Conservation (phyloP, 2,888 invertebrate genomes). For the Leptarthrus brevirostris region DNA sequence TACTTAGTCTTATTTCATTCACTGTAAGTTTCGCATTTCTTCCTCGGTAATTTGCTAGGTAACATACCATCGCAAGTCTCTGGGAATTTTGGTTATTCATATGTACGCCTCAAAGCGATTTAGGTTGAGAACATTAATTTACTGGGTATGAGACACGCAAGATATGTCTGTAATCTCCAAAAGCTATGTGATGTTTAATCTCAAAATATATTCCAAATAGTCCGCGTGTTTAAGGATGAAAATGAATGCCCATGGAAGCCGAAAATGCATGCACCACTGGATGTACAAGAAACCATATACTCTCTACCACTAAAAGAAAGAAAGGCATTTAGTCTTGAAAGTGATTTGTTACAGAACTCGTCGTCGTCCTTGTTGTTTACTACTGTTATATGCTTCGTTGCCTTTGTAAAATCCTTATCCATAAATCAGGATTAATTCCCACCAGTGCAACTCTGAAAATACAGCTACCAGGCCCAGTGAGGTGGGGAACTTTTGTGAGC, state of each 20-base stretch:
- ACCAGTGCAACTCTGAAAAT: constrained; percentile 43
- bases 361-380: constrained; percentile 47
- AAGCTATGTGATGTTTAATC: not conserved
- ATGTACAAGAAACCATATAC: not conserved
- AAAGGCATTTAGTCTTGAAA: constrained; percentile 45
- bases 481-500: constrained; percentile 47
- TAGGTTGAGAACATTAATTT: too few relatives aligned
- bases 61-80: too few relatives aligned
- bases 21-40: too few relatives aligned
- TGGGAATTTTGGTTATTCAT: too few relatives aligned
- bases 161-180: too few relatives aligned
- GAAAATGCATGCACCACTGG: constrained; percentile 19
- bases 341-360: constrained; percentile 49
- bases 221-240: not conserved
- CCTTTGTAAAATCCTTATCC: constrained; percentile 45
- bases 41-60: too few relatives aligned
- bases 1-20: too few relatives aligned
- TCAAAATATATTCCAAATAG: not conserved
- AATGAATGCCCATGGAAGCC: constrained; percentile 11
- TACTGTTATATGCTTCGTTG: constrained; percentile 39
- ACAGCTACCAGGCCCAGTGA: constrained; percentile 4
- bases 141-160: too few relatives aligned
- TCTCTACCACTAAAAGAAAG: constrained; percentile 5
- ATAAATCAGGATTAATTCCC: constrained; percentile 53
- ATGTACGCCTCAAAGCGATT: too few relatives aligned